Evolutionary conservation across 2,888 invertebrate genomes (phyloP), one percentile per base, ranked within the genome.

Genomic region (Margaritifera margaritifera): DNA sequence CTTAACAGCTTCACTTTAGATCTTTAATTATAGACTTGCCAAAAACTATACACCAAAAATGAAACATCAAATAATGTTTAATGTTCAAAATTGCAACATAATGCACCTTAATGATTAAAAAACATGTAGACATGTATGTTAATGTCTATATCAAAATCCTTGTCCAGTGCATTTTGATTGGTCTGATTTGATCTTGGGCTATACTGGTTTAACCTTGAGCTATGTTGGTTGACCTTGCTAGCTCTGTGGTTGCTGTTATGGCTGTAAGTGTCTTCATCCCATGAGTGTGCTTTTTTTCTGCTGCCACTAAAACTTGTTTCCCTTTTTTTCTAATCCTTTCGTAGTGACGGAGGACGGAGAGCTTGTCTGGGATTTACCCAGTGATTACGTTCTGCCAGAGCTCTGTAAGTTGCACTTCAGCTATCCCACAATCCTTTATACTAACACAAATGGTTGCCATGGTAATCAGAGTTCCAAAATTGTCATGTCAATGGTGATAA

Each of bases 271-370:
- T 42, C 42, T 42, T 42, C 42, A 42, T 25, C 60, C n/a, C n/a
- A 27, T 71, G 73, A 74, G 77, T 75, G 72, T 71, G 75, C 74
- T 72, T 74, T 68, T 69, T 78, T 78, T 81, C 75, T 81, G 80
- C 81, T 77, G 78, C 80, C 80, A 83, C 81, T 82, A 82, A 83
- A 82, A 77, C 78, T 75, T 78, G 77, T 70, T 72, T 75, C 75
- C 68, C 80, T 79, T 71, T 79, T 79, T 80, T 80, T 81, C 80
- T 81, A 79, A 79, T 79, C 77, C 78, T 80, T 79, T 77, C 76
- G 72, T 80, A 84, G 84, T 85, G 79, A 85, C 84, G 66, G 83
- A 84, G 72, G 84, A 85, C 71, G 84, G 84, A 71, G 83, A 85
- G 75, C 80, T 84, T 66, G 80, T 83, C 77, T 79, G 82, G 82